Evolutionary conservation across 2,888 invertebrate species (phyloP).

Genomic region (Bombyx huttoni): DNA sequence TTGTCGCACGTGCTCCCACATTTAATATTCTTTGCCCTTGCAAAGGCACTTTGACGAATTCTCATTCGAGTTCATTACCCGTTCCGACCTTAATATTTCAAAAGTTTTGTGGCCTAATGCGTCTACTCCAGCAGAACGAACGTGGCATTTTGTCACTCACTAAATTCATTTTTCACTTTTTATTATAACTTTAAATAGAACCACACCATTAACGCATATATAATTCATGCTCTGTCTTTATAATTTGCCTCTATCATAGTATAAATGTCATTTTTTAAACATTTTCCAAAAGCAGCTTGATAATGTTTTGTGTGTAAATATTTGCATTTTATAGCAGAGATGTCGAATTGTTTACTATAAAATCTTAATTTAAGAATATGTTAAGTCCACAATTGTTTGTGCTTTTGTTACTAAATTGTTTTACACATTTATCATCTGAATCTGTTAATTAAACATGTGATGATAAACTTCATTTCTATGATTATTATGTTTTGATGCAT

Average conservation of each 20-base stretch:
- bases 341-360: not conserved
- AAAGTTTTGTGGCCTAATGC: conserved; percentile 9
- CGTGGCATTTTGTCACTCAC: conserved; percentile 18
- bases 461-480: too few relatives aligned
- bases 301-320: conserved; percentile 7
- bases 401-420: too few relatives aligned
- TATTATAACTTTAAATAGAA: conserved; percentile 20
- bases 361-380: too few relatives aligned
- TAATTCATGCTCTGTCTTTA: not conserved
- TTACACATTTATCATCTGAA: too few relatives aligned
- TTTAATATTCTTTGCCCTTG: conserved; percentile 4
- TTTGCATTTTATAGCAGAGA: conserved; percentile 6
- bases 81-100: conserved; percentile 9
- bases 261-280: not conserved
- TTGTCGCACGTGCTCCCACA: not conserved
- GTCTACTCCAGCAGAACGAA: conserved; percentile 10
- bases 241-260: not conserved
- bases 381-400: too few relatives aligned
- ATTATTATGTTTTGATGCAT: too few relatives aligned
- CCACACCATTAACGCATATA: not conserved
- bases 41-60: conserved; percentile 5
- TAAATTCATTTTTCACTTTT: conserved; percentile 25
- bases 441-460: too few relatives aligned
- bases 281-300: not conserved
- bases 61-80: conserved; percentile 7